Evolutionary conservation across 30 jellyfish, hydroid and myxozoan genomes (phyloP).

Genomic region (Hydractinia echinata): DNA sequence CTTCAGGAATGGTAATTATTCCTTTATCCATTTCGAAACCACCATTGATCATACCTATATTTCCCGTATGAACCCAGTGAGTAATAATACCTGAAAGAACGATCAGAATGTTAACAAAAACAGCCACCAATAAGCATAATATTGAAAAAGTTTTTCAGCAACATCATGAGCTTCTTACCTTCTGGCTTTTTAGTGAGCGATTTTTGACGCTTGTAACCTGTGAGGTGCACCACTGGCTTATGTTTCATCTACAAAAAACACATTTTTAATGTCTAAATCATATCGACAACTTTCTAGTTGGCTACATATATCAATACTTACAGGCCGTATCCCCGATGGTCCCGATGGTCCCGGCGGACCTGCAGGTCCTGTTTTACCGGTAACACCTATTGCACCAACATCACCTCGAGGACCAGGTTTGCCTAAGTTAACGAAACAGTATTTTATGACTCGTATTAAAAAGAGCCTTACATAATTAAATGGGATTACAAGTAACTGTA

Average conservation of each 20-base stretch:
- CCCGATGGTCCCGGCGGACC: constrained; percentile 30
- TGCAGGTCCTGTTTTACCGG: constrained; percentile 39
- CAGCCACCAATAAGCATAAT: background rate
- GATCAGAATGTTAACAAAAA: too few species aligned
- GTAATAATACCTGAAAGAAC: constrained; percentile 27
- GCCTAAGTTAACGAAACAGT: constrained; percentile 9
- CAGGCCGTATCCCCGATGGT: background rate
- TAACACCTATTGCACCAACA: constrained; percentile 31
- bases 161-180: constrained; percentile 8
- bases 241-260: constrained; percentile 20
- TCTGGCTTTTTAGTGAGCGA: background rate
- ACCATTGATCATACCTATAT: constrained; percentile 19
- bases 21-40: constrained; percentile 17
- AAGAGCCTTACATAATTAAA: background rate
- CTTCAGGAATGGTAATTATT: constrained; percentile 28
- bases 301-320: background rate
- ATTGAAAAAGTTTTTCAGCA: background rate
- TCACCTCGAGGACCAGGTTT: constrained; percentile 51
- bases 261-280: background rate
- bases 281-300: background rate
- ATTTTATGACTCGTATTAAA: background rate
- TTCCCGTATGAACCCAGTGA: constrained; percentile 4
- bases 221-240: constrained; percentile 31
- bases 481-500: background rate
- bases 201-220: constrained; percentile 6